Base-by-base conservation (phyloP, 2,888 invertebrate species). In the Aethes cnicana region DNA sequence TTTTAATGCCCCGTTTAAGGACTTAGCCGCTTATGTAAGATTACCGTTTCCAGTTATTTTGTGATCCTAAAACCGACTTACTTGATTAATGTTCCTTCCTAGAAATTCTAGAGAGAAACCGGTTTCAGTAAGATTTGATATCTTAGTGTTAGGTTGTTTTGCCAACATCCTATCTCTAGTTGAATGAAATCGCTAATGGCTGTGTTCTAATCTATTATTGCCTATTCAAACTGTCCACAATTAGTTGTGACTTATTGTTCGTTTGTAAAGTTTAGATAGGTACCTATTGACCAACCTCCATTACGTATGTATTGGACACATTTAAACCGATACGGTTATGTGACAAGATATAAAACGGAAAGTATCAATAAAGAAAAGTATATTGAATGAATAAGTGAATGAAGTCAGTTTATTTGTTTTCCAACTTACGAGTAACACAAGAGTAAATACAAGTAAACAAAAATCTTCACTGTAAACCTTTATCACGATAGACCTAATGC, bases 1-100 rank as follows among this genome's bases (percentile, higher is more conserved):
- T 25, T 46, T 46, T 52, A 52, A 52, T 52, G 46, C 46, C 39
- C 46, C 52, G 39, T 52, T 52, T 52, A 52, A 46, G 44, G 46
- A 46, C 44, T 26, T 33, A 16, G 30, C 33, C 32, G 43, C 32
- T 52, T 46, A 52, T 46, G 32, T 52, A 37, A 52, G 52, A 52
- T 52, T 52, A 44, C 39, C 17, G 52, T 52, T 46, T 52, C 44
- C 46, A 39, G 52, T 44, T 52, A 52, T 33, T 39, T 46, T 46
- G 44, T 25, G 52, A 52, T 52, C 46, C 52, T 39, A 46, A 52
- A 52, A 52, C 46, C 46, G 25, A 30, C 32, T 52, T 44, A 11
- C 44, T 52, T 46, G 52, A 52, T 46, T 52, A 46, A 46, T 52
- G 44, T 46, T 32, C 4, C 30, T 39, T 32, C n/a, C 23, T 33